Conservation (phyloP, 2,888 invertebrate species). For the Mayetiola destructor region DNA sequence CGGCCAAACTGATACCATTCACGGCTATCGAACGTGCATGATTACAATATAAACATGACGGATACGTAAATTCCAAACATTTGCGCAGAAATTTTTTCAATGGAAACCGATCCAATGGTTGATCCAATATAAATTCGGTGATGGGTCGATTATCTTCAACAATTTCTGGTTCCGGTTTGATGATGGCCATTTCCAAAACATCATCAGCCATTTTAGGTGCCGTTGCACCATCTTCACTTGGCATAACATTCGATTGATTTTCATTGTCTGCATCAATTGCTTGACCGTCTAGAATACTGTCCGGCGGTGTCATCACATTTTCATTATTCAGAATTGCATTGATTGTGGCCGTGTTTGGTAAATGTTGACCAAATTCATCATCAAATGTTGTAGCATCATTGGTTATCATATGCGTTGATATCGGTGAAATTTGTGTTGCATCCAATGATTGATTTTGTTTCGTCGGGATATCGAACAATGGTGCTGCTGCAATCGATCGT, state of each 20-base stretch:
- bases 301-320: neutral
- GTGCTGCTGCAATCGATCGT: neutral
- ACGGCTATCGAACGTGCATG: slow-evolving; percentile 75
- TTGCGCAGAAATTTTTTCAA: slow-evolving; percentile 56
- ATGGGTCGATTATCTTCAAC: slow-evolving; percentile 50
- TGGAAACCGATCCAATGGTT: slow-evolving; percentile 59
- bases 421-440: no score
- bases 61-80: slow-evolving; percentile 53
- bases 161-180: slow-evolving; percentile 29
- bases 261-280: slow-evolving; percentile 5
- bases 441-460: neutral
- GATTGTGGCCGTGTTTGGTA: no score
- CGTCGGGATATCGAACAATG: no score
- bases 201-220: neutral
- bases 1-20: slow-evolving; percentile 62
- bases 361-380: no score
- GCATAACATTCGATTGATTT: neutral
- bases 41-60: slow-evolving; percentile 68
- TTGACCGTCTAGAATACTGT: neutral
- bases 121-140: slow-evolving; percentile 57
- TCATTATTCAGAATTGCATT: no score
- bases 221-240: neutral
- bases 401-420: no score
- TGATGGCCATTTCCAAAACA: neutral
- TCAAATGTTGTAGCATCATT: no score